Conservation (phyloP, 2,113 vertebrate species). For the Actinemys pallida region DNA sequence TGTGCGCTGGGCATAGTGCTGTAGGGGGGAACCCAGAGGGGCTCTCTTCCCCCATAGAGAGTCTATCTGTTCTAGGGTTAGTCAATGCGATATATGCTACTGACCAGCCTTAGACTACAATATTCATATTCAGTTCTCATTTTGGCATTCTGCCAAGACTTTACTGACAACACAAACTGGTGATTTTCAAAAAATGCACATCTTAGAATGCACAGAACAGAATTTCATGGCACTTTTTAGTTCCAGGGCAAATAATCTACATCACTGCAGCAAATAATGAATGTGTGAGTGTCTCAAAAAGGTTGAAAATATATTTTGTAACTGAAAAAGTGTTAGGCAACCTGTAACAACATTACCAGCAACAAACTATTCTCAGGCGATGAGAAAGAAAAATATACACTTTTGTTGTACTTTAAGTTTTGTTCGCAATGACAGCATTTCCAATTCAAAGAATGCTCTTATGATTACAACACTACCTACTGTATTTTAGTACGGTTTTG, state of each 20-base stretch:
- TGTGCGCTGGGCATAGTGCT: rapidly evolving
- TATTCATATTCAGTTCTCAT: background rate
- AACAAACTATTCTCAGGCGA: background rate
- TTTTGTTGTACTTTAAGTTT: background rate
- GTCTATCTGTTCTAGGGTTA: rapidly evolving
- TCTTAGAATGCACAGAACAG: background rate
- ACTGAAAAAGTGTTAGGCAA: background rate
- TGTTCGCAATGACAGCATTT: background rate
- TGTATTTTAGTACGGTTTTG: conserved; percentile 36
- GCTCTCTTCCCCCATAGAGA: background rate
- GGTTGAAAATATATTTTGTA: background rate
- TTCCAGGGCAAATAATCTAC: rapidly evolving
- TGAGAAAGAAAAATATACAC: background rate
- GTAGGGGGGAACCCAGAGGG: rapidly evolving
- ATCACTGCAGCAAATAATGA: background rate
- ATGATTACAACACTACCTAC: conserved; percentile 81
- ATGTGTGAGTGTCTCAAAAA: background rate
- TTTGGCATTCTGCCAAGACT: background rate
- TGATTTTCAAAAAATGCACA: background rate
- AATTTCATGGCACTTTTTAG: background rate
- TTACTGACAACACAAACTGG: background rate
- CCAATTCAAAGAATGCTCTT: background rate
- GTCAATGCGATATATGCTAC: background rate
- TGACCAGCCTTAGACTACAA: background rate
- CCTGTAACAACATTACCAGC: background rate